phyloP scores from a whole-genome alignment of 2,888 invertebrate species.

The Antheraea yamamai region DNA sequence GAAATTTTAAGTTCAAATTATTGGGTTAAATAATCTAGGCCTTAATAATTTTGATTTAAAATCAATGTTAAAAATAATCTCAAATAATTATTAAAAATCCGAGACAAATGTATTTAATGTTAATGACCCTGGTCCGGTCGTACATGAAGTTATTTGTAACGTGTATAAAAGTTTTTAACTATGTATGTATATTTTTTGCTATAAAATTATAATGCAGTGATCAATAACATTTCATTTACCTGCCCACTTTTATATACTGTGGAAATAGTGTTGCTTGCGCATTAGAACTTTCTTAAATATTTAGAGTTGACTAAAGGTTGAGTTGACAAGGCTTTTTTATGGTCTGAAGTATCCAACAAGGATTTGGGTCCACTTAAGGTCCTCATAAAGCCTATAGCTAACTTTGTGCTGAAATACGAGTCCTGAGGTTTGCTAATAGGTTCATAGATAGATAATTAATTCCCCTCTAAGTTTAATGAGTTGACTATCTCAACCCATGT shows the following conservation, averaged over 20 bases:
- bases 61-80: conserved; percentile 21
- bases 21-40: neutral
- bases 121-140: conserved; percentile 46
- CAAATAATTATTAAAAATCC: conserved; percentile 34
- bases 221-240: conserved; percentile 62
- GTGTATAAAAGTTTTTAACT: conserved; percentile 76
- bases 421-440: too few relatives aligned
- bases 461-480: too few relatives aligned
- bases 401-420: too few relatives aligned
- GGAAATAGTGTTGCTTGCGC: neutral
- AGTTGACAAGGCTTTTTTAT: too few relatives aligned
- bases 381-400: too few relatives aligned
- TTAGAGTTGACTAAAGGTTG: too few relatives aligned
- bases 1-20: conserved; percentile 3
- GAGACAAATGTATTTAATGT: conserved; percentile 34
- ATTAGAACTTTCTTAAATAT: too few relatives aligned
- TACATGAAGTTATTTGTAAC: conserved; percentile 69
- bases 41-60: conserved; percentile 3
- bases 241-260: conserved; percentile 22
- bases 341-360: too few relatives aligned
- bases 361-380: too few relatives aligned
- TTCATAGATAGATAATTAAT: too few relatives aligned
- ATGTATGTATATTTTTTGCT: conserved; percentile 80
- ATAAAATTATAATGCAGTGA: conserved; percentile 81
- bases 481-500: too few relatives aligned